A percentile compares a stretch with the other conserved stretches of the same genome.
These are phyloP conservation scores for Momotus momota DNA, from an alignment of 2,797 vertebrate species.

Conservation along the genomic window DNA sequence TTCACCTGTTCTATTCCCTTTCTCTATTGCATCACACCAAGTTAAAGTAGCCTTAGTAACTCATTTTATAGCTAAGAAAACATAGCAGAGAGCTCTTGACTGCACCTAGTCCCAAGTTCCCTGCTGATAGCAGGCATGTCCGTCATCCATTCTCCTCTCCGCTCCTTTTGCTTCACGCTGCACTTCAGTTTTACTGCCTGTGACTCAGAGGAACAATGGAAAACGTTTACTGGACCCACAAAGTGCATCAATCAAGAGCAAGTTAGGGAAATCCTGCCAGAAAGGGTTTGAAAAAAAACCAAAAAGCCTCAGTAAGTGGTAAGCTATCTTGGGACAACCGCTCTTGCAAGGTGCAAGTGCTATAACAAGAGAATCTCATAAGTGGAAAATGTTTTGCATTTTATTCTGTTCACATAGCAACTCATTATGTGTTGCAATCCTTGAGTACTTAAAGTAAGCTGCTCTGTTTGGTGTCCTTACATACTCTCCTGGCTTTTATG, in stretches of 20 bases:
- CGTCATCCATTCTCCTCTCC: background rate
- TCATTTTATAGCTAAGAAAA: conserved; percentile 24
- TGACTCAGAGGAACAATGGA: background rate
- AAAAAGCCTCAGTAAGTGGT: background rate
- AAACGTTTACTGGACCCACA: background rate
- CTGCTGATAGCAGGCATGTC: background rate
- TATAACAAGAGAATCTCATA: background rate
- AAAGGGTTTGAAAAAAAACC: background rate
- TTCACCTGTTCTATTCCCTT: background rate
- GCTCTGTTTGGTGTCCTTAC: background rate
- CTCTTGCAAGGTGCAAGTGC: background rate
- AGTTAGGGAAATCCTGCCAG: background rate
- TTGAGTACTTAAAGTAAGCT: background rate
- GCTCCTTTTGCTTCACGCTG: background rate
- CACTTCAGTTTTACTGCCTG: background rate
- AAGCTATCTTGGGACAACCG: background rate
- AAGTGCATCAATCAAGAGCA: background rate
- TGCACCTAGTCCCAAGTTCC: background rate
- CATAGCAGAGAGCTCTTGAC: background rate
- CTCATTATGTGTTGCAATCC: background rate
- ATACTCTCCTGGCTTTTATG: background rate
- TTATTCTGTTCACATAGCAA: conserved; percentile 29
- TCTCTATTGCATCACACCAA: background rate
- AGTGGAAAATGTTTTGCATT: conserved; percentile 1
- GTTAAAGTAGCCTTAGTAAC: background rate